Percentiles rank a stretch among this genome's conserved stretches.
Evolutionary conservation across 2,113 vertebrate genomes (phyloP).

Genomic region (Peromyscus polionotus): DNA sequence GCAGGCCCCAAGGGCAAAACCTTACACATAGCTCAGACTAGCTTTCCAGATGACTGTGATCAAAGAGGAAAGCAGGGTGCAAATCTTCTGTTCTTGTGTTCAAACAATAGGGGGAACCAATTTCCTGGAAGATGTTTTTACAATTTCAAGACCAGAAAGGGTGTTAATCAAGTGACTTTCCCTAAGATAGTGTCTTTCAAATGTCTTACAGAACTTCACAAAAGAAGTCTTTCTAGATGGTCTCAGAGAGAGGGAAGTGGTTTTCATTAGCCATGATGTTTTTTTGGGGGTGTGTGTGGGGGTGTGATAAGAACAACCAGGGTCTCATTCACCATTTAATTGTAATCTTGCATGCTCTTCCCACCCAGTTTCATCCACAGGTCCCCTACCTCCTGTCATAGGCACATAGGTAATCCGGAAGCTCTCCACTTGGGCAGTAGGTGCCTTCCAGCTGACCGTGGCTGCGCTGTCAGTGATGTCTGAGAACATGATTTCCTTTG

Average conservation of each 20-base stretch:
- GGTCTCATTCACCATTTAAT: background rate
- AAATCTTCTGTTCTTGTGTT: background rate
- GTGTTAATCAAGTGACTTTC: background rate
- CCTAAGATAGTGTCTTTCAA: background rate
- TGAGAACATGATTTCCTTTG: conserved; percentile 94
- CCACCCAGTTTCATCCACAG: fast-evolving
- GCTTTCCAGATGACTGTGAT: background rate
- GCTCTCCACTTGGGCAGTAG: conserved; percentile 90
- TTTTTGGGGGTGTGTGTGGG: background rate
- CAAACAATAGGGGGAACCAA: background rate
- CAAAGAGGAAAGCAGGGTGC: background rate
- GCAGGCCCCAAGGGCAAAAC: background rate
- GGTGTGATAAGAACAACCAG: background rate
- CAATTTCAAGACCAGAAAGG: background rate
- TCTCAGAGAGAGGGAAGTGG: background rate
- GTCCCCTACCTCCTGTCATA: conserved; percentile 91
- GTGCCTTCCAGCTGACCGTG: conserved; percentile 93
- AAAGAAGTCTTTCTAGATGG: background rate
- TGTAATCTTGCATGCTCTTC: background rate
- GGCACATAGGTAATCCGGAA: conserved; percentile 93
- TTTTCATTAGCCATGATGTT: background rate
- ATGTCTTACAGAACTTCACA: background rate
- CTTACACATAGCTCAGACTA: background rate
- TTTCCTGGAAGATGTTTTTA: background rate
- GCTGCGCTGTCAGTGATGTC: conserved; percentile 95